These are phyloP conservation scores for Myotis planiceps DNA, from an alignment of 2,797 vertebrate species.

Conservation along the genomic window DNA sequence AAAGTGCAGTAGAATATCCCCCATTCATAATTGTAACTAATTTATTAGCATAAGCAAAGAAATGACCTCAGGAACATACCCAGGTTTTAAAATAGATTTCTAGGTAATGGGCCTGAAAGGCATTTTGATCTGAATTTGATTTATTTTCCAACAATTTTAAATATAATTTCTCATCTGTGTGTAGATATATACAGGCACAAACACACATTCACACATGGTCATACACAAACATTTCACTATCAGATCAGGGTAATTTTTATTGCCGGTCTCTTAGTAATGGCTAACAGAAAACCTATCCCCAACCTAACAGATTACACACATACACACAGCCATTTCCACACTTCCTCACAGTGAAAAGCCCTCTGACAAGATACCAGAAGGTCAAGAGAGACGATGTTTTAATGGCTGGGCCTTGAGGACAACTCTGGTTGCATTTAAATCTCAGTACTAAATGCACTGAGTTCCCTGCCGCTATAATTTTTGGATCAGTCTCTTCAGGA, in stretches of 20 bases:
- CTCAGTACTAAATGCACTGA: constrained; percentile 75
- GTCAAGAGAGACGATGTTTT: constrained; percentile 78
- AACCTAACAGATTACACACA: constrained; percentile 78
- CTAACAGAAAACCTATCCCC: constrained; percentile 80
- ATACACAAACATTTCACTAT: constrained; percentile 74
- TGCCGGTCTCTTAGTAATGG: constrained; percentile 77
- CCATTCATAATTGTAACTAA: constrained; percentile 73
- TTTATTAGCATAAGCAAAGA: constrained; percentile 75
- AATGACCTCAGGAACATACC: constrained; percentile 74
- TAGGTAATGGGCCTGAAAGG: constrained; percentile 75
- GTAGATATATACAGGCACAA: constrained; percentile 71
- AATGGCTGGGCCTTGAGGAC: constrained; percentile 81
- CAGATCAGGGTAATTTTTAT: constrained; percentile 77
- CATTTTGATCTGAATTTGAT: constrained; percentile 79
- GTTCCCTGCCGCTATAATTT: constrained; percentile 81
- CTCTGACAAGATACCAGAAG: constrained; percentile 77
- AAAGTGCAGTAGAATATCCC: constrained; percentile 76
- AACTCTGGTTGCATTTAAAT: constrained; percentile 77
- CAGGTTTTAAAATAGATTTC: constrained; percentile 65
- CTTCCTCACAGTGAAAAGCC: constrained; percentile 81
- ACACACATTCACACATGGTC: constrained; percentile 62
- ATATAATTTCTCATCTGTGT: constrained; percentile 73
- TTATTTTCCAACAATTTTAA: constrained; percentile 78
- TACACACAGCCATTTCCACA: constrained; percentile 75
- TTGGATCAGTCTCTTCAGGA: constrained; percentile 76